Percentiles rank a stretch among this genome's conserved stretches.
Conservation (phyloP, 2,113 vertebrate genomes). For the Urocitellus parryii region DNA sequence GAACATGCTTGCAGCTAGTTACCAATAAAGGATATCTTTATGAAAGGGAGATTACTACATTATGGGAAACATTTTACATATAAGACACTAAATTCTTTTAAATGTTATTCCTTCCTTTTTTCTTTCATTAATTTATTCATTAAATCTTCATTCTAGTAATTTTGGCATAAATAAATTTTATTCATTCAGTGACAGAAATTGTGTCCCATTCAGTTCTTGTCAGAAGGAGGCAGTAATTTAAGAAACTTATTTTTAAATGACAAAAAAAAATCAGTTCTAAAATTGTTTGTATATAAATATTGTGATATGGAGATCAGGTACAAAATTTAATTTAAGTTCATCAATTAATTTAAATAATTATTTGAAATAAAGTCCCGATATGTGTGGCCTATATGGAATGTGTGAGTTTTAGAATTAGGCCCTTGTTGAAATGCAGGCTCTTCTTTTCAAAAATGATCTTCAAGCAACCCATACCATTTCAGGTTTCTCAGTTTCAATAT, state of each 20-base stretch:
- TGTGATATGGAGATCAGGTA: not conserved
- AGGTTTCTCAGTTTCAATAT: not conserved
- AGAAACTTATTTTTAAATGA: not conserved
- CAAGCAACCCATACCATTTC: not conserved
- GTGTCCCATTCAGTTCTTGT: not conserved
- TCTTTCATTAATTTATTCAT: not conserved
- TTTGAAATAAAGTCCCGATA: not conserved
- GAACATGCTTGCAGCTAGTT: not conserved
- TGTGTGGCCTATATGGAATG: not conserved
- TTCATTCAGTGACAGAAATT: not conserved
- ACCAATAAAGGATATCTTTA: not conserved
- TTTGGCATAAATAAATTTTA: not conserved
- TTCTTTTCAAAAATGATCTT: not conserved
- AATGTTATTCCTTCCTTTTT: not conserved
- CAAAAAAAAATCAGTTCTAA: not conserved
- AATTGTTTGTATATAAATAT: not conserved
- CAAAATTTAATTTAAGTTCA: not conserved
- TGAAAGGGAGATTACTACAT: not conserved
- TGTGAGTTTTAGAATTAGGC: not conserved
- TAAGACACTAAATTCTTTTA: not conserved
- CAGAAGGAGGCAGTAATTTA: not conserved
- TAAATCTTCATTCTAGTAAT: not conserved
- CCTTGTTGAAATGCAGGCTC: not conserved
- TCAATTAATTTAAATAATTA: not conserved
- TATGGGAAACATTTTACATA: not conserved